Percentiles rank a stretch among this genome's conserved stretches.
These are phyloP conservation scores for Salvelinus namaycush DNA, from an alignment of 2,113 vertebrate genomes.

Conservation along the genomic window DNA sequence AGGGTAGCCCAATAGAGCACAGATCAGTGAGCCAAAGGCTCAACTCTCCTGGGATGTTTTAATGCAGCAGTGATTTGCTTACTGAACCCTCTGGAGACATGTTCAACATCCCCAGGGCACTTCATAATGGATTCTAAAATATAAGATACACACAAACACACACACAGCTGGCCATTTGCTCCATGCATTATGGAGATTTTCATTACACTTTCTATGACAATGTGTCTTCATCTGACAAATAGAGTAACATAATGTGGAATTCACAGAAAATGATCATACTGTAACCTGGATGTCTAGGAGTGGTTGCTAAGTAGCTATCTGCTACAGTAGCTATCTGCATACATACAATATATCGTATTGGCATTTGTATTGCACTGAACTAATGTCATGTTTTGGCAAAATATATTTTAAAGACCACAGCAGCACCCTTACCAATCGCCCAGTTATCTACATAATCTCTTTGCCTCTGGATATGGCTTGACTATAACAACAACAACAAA, in stretches of 20 bases:
- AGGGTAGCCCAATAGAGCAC: background rate
- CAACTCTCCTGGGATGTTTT: background rate
- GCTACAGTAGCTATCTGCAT: too few species aligned
- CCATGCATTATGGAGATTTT: background rate
- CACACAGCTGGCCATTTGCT: conserved; percentile 5
- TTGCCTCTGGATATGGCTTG: too few species aligned
- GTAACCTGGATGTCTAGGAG: too few species aligned
- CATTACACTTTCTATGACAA: background rate
- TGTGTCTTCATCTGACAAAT: background rate
- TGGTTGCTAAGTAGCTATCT: too few species aligned
- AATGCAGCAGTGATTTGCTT: background rate
- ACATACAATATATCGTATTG: too few species aligned
- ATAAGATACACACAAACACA: background rate
- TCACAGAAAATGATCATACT: too few species aligned
- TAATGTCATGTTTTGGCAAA: background rate
- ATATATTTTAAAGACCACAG: background rate
- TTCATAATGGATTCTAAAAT: conserved; percentile 19
- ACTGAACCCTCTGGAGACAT: background rate
- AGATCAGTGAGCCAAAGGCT: background rate
- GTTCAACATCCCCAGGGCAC: background rate
- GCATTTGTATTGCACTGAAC: background rate
- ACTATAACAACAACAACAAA: too few species aligned
- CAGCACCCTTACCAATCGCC: background rate
- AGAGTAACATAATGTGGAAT: too few species aligned
- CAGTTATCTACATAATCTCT: background rate